Evolutionary conservation across 53 echinoderm and acorn worm genomes (phyloP), one percentile per base, ranked within the genome.

Genomic region (Holothuria leucospilota): DNA sequence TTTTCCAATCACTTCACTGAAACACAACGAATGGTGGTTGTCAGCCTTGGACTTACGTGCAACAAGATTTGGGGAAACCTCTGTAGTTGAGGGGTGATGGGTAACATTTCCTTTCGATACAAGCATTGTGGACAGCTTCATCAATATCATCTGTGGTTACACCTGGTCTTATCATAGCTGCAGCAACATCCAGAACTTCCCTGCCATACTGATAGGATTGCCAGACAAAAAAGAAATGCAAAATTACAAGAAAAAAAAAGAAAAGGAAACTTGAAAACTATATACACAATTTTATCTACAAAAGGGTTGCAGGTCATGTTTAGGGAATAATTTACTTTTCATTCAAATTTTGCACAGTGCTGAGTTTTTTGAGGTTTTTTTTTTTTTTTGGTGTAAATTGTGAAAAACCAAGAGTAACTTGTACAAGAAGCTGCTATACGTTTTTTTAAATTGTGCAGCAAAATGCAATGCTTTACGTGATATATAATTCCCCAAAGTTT

Each of bases 21-120:
- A 56, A 18, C 18, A 16, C 5, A 16, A 1, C 15, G 18, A 5
- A 56, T 3, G 8, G 5, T 18, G 4, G 18, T 18, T 18, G 1
- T 56, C 15, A 56, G 18, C 18, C 56, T 16, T 56, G 0, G 18
- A 84, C 94, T 94, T 83, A 96, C 93, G 98, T 98, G 90, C 98
- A 98, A 82, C 98, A 98, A 10, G 98, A 98, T 69, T 98, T 98
- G 20, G 98, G 98, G 72, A 98, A 98, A 46, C 93, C 89, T 64
- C 95, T 93, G 75, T 98, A 98, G 84, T 98, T 98, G n/a, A 98
- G 89, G 1, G 98, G 98, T 46, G 98, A 98, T 0, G 98, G 98
- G 51, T 98, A 98, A 69, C 98, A 98, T 85, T 98, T 93, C 59
- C 95, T 91, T 82, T 98, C 95, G 18, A 95, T 77, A 60, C 93